Base-by-base conservation (phyloP, 2,888 invertebrate genomes). In the Drosophila anomalipes region DNA sequence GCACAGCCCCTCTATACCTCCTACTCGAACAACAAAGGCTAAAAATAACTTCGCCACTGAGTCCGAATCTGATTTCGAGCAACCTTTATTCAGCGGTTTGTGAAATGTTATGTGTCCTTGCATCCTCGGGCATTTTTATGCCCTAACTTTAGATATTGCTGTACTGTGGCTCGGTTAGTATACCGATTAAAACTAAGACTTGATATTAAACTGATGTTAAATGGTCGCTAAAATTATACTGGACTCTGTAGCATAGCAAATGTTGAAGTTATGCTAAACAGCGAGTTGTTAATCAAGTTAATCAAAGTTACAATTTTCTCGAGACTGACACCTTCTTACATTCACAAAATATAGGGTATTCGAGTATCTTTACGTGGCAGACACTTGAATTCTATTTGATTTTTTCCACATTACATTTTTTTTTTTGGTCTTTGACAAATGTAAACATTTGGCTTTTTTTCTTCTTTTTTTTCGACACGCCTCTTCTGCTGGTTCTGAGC, bases 381-480 rank as follows among this genome's bases (percentile, higher is more conserved):
- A 14, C 5, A 28, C 7, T 61, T 16, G 6, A 14, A 61, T 47
- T 52, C 54, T 61, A 65, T 63, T 66, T 62, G 41, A 62, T 60
- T 63, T 41, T 32, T 61, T 73, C 28, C 41, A 30, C 56, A 69
- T 62, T 61, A 14, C 22, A 9, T 71, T 66, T 60, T 74, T 65
- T 70, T 74, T 74, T 65, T 70, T 74, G 9, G 35, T 82, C 86
- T 86, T 79, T 86, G 86, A 86, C 82, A 86, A 88, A 84, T 88
- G 89, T 86, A 88, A 86, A 86, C 89, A 86, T 70, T 74, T 66
- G 59, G 44, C 39, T 60, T 56, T 63, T 66, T 73, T 65, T 58
- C 59, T 60, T 22, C 22, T 54, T 53, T 65, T 68, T 70, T 63
- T 63, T 62, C 53, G 41, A 30, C n/a, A 26, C 61, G 30, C 41